phyloP scores from a whole-genome alignment of 2,888 invertebrate species.

The Coecobrya sp. region DNA sequence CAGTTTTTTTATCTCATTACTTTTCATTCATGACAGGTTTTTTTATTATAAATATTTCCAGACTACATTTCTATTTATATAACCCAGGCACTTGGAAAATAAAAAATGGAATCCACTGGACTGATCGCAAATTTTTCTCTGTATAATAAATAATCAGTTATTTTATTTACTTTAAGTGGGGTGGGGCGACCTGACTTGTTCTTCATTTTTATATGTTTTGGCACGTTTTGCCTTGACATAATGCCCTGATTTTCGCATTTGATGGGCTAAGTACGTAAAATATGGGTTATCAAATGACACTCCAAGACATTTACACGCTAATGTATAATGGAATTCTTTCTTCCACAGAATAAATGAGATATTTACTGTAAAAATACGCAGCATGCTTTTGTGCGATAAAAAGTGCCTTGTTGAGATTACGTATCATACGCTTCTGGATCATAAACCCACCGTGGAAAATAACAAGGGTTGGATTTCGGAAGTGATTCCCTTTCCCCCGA shows the following conservation, averaged over 20 bases:
- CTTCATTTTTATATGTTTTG: not conserved
- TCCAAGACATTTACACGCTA: slow-evolving; percentile 1
- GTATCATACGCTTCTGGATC: too few relatives aligned
- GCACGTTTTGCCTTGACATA: slow-evolving; percentile 16
- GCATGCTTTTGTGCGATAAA: not conserved
- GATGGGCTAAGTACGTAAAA: not conserved
- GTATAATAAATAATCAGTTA: too few relatives aligned
- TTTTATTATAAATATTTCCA: too few relatives aligned
- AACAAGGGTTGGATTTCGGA: too few relatives aligned
- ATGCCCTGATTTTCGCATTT: slow-evolving; percentile 7
- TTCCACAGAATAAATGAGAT: not conserved
- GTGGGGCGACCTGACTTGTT: not conserved
- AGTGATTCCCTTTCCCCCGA: not conserved
- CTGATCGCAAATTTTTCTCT: too few relatives aligned
- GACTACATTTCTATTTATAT: too few relatives aligned
- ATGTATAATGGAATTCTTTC: not conserved
- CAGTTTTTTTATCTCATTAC: too few relatives aligned
- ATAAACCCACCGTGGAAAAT: too few relatives aligned
- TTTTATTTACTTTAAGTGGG: too few relatives aligned
- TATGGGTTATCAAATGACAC: not conserved
- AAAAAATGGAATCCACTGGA: too few relatives aligned
- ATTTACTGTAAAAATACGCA: not conserved
- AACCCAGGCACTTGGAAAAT: too few relatives aligned
- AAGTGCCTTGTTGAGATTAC: not conserved
- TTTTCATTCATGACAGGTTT: too few relatives aligned